A percentile compares a stretch with the other conserved stretches of the same genome.
Conservation (phyloP, 2,888 invertebrate genomes). For the Crematogaster levior region DNA sequence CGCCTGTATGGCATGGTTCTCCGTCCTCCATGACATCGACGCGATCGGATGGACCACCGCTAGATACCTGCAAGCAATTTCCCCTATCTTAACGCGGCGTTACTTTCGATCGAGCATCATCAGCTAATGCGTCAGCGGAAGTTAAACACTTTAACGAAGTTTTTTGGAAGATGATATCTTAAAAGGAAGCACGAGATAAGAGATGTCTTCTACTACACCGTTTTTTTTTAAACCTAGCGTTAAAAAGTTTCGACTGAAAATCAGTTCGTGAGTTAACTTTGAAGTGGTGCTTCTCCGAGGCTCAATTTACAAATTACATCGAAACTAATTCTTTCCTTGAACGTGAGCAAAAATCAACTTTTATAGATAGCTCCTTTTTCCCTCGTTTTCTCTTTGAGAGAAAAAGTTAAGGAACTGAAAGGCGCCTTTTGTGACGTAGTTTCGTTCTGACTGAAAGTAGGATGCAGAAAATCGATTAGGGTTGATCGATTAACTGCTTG, state of each 20-base stretch:
- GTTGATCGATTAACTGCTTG: background rate
- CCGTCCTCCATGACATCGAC: constrained; percentile 94
- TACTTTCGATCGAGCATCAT: background rate
- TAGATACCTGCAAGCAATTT: constrained; percentile 88
- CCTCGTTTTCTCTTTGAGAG: background rate
- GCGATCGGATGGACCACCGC: constrained; percentile 97
- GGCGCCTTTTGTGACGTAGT: background rate
- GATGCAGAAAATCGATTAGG: background rate
- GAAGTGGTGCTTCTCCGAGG: background rate
- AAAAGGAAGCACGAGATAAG: background rate
- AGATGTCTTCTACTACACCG: background rate
- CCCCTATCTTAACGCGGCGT: background rate
- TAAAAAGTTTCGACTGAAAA: background rate
- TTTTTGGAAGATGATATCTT: background rate
- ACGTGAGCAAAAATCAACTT: background rate
- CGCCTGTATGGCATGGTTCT: constrained; percentile 92
- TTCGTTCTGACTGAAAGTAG: background rate
- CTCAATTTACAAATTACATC: background rate
- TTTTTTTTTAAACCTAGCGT: background rate
- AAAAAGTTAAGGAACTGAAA: background rate
- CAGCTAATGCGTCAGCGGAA: background rate
- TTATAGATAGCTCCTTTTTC: background rate
- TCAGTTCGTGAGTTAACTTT: background rate
- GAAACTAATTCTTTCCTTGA: background rate
- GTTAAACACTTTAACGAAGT: background rate